Conservation (phyloP, 2,797 vertebrate genomes). For the Diplodus puntazzo region DNA sequence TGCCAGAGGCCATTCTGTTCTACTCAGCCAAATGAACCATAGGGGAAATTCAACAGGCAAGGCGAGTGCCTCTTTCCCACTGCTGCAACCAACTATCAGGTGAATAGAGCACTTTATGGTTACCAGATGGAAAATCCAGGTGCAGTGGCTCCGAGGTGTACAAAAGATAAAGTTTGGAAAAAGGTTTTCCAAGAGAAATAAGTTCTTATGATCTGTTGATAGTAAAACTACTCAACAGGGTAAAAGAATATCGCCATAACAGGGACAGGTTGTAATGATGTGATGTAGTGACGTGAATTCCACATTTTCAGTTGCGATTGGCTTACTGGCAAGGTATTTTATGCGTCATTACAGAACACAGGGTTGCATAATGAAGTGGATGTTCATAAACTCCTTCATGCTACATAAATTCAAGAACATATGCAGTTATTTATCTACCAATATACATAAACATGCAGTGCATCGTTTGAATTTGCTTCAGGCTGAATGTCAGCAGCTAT, state of each 20-base stretch:
- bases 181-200: background rate
- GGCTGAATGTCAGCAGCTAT: no score
- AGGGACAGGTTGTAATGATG: background rate
- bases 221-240: background rate
- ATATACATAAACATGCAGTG: no score
- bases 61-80: slow-evolving; percentile 19
- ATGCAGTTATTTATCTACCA: no score
- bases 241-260: background rate
- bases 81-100: slow-evolving; percentile 24
- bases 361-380: no score
- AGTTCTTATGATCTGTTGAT: slow-evolving; percentile 5
- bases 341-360: no score
- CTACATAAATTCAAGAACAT: no score
- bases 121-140: slow-evolving; percentile 31
- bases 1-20: slow-evolving; percentile 37
- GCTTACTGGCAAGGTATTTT: no score
- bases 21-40: slow-evolving; percentile 60
- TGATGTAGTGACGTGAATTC: background rate
- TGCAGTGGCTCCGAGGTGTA: slow-evolving; percentile 27
- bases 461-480: no score
- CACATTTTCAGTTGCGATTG: no score
- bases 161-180: slow-evolving; percentile 1
- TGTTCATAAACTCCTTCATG: no score
- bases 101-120: slow-evolving; percentile 37
- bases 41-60: slow-evolving; percentile 44